Percentiles rank a stretch among this genome's conserved stretches.
Conservation (phyloP, 2,888 invertebrate species). For the Stenichneumon culpator region DNA sequence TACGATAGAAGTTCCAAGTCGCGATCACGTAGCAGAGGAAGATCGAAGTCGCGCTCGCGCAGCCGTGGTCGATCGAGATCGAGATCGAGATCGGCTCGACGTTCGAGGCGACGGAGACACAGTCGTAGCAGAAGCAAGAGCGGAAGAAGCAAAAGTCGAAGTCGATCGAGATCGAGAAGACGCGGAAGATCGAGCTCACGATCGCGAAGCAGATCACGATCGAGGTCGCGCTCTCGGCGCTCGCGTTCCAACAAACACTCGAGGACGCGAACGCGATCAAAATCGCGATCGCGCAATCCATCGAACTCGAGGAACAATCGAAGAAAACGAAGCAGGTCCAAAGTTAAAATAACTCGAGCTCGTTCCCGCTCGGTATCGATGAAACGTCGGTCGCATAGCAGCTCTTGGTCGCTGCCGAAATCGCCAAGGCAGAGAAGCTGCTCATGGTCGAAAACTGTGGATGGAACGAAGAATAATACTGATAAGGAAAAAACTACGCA, state of each 20-base stretch:
- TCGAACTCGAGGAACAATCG: constrained; percentile 64
- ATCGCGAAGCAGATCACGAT: constrained; percentile 79
- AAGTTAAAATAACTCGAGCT: constrained; percentile 79
- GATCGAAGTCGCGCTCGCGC: constrained; percentile 77
- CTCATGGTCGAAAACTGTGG: constrained; percentile 86
- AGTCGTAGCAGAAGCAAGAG: constrained; percentile 59
- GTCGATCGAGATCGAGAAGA: constrained; percentile 75
- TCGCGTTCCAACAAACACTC: constrained; percentile 64
- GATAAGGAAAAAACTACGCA: constrained; percentile 41
- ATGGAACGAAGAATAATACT: constrained; percentile 40
- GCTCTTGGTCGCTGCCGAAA: constrained; percentile 88
- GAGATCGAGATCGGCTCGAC: constrained; percentile 68
- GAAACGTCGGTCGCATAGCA: constrained; percentile 85
- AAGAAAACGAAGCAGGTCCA: constrained; percentile 74
- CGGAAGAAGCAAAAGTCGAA: constrained; percentile 54
- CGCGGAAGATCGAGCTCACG: constrained; percentile 77
- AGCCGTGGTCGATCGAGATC: constrained; percentile 72
- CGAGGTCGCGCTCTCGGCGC: constrained; percentile 59
- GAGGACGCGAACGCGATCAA: constrained; percentile 73
- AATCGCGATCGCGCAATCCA: constrained; percentile 67
- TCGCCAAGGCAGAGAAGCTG: constrained; percentile 83
- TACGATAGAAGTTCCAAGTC: constrained; percentile 75
- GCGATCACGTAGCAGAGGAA: constrained; percentile 77
- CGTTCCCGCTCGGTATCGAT: constrained; percentile 76
- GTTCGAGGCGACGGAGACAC: constrained; percentile 66